Evolutionary conservation across 1,140 invertebrate genomes (phyloP).

Genomic region (Calliphora vicina): DNA sequence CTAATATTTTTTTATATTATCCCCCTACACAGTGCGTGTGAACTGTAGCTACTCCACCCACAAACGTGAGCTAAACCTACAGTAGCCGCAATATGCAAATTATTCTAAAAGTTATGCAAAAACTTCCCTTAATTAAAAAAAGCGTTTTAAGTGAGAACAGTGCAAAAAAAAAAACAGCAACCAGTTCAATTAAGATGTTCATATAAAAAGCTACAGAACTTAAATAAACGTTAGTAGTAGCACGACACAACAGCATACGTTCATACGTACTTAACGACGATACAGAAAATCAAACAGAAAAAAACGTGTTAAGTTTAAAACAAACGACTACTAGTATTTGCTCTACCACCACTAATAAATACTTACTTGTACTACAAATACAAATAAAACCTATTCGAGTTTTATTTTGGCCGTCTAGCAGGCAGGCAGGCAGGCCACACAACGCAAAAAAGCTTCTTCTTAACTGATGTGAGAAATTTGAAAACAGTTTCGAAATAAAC

Average conservation of each 20-base stretch:
- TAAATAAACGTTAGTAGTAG: background rate
- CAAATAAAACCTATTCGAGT: background rate
- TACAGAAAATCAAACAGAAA: background rate
- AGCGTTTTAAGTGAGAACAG: background rate
- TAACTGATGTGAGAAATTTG: background rate
- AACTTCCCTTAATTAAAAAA: background rate
- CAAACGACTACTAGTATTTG: background rate
- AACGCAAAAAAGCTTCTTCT: constrained; percentile 18
- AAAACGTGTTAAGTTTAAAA: background rate
- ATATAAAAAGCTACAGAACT: background rate
- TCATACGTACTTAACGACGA: too few species aligned
- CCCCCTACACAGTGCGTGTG: too few species aligned
- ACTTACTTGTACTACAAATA: background rate
- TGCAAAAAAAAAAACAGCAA: background rate
- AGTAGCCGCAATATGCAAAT: too few species aligned
- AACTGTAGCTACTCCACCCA: too few species aligned
- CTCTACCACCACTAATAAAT: background rate
- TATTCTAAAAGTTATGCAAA: background rate
- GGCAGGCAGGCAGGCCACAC: background rate
- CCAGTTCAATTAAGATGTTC: background rate
- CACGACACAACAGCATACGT: background rate
- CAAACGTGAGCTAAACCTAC: too few species aligned
- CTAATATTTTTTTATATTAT: too few species aligned
- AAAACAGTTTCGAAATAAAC: constrained; percentile 18
- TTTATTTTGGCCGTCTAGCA: too few species aligned